These are phyloP conservation scores for Rhopilema esculentum DNA, from an alignment of 30 jellyfish, hydroid and myxozoan genomes.

Conservation along the genomic window DNA sequence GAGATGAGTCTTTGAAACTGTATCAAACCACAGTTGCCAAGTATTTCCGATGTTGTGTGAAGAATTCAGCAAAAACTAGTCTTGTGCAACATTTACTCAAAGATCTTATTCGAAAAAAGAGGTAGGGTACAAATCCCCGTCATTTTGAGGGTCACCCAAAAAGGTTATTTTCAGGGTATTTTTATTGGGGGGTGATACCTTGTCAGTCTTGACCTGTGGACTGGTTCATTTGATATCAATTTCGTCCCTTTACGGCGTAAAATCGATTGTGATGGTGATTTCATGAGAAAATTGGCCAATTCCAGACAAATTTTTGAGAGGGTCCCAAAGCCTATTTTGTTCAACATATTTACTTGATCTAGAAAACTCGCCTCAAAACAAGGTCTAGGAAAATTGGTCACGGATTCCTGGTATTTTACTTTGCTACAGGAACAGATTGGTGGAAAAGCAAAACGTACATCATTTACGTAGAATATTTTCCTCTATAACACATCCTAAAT, in stretches of 20 bases:
- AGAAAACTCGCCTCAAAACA: constrained; percentile 25
- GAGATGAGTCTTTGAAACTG: constrained; percentile 24
- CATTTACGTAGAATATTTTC: too few relatives aligned
- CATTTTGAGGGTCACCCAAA: neutral
- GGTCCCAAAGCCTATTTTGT: constrained; percentile 30
- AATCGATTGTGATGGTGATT: constrained; percentile 7
- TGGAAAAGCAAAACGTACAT: neutral
- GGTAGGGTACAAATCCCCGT: neutral
- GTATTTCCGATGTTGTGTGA: constrained; percentile 31
- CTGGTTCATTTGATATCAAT: constrained; percentile 11
- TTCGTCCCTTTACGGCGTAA: constrained; percentile 10
- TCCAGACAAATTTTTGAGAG: constrained; percentile 23
- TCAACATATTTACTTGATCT: constrained; percentile 25
- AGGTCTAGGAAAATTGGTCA: constrained; percentile 40
- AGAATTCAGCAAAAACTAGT: constrained; percentile 28
- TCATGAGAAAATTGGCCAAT: neutral
- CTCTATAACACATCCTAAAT: too few relatives aligned
- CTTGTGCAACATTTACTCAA: constrained; percentile 20
- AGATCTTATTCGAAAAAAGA: neutral
- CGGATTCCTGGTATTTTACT: constrained; percentile 41
- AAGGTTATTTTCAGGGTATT: neutral
- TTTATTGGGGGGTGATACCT: neutral
- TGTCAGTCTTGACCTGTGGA: constrained; percentile 23
- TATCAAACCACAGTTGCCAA: constrained; percentile 34
- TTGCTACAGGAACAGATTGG: neutral